These are phyloP conservation scores for Actinia tenebrosa DNA, from an alignment of 64 coral and sea anemone species.

Conservation along the genomic window DNA sequence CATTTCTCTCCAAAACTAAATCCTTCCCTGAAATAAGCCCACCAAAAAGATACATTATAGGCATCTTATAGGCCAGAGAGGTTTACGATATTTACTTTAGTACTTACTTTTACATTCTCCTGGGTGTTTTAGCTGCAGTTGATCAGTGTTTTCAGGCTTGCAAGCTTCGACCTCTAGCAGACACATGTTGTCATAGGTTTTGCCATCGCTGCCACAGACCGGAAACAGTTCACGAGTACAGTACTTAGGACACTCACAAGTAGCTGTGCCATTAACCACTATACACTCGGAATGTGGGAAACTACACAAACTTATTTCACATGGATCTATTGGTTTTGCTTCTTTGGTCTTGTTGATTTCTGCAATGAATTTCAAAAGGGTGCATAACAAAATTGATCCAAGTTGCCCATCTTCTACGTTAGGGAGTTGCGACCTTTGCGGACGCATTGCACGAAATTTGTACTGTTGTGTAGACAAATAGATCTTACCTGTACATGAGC, in stretches of 20 bases:
- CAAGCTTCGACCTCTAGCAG: conserved; percentile 29
- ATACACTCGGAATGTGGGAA: conserved; percentile 24
- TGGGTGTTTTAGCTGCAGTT: conserved; percentile 1
- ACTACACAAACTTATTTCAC: conserved; percentile 28
- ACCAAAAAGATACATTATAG: no score
- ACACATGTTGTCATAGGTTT: conserved; percentile 47
- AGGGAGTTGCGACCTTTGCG: no score
- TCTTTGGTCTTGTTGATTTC: no score
- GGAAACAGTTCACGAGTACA: conserved; percentile 7
- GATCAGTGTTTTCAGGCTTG: conserved; percentile 11
- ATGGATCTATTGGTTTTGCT: background rate
- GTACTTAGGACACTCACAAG: conserved; percentile 36
- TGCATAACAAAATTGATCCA: no score
- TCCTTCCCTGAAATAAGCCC: no score
- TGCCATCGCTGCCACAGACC: conserved; percentile 51
- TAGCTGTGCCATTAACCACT: conserved; percentile 9
- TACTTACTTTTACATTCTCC: conserved; percentile 40
- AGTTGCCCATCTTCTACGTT: no score
- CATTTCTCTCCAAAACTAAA: no score
- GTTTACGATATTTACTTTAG: no score
- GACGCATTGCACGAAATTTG: no score
- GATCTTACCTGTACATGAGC: background rate
- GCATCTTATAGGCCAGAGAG: no score
- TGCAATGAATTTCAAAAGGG: no score
- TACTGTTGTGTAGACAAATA: no score